Base-by-base conservation (phyloP, 2,888 invertebrate genomes). In the Mechanitis messenoides region DNA sequence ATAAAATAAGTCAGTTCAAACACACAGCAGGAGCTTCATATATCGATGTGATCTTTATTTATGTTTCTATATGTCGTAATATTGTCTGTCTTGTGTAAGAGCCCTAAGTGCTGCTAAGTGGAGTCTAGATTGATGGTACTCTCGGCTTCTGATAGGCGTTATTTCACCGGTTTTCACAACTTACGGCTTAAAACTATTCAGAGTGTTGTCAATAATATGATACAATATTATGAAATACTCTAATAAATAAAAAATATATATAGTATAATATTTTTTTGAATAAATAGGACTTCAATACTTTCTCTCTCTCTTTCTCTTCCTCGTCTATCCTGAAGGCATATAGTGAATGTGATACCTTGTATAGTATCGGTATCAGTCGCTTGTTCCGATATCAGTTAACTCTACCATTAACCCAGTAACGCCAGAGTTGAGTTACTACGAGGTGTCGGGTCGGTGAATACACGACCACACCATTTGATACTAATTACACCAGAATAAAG, bases 391-490 rank as follows among this genome's bases (percentile, higher is more conserved):
- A 53, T 59, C 53, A 33, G 45, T 46, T 64, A 68, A 68, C 72
- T 76, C 73, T 73, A 74, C 72, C 71, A 68, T 64, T 83, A 80
- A 78, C 82, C 83, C 74, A 84, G 71, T 83, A 69, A 81, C 78
- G 74, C 71, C 55, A 58, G 77, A 66, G 67, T 84, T 70, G 67
- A 66, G 70, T 84, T 83, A 76, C 83, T 62, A 60, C 62, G 69
- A 77, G 80, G 85, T 78, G 85, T 74, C 71, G 79, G 80, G 75
- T 75, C 83, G 78, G 75, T 83, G 64, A 59, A 64, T 35, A 63
- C 60, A 63, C 58, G 65, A 69, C 69, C 66, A 60, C 69, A 69
- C 65, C 60, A 62, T 70, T 62, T 31, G 67, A 67, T 68, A 68
- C 57, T 45, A 59, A 53, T 62, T 63, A 63, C 63, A 70, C 69